These are phyloP conservation scores for Naja naja DNA, from an alignment of 2,113 vertebrate genomes.

Conservation along the genomic window DNA sequence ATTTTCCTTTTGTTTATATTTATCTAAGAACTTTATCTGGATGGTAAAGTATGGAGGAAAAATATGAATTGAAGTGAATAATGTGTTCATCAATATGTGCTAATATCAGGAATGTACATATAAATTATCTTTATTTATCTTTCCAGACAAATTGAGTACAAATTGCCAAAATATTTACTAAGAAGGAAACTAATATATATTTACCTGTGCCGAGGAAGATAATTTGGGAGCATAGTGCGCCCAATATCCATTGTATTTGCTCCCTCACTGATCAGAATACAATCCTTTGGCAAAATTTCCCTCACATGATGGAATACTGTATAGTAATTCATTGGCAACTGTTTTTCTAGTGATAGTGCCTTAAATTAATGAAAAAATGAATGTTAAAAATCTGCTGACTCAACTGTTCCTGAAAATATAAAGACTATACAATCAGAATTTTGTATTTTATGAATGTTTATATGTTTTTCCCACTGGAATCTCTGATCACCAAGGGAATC, in stretches of 20 bases:
- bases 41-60: background rate
- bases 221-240: slow-evolving; percentile 90
- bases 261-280: slow-evolving; percentile 92
- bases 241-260: slow-evolving; percentile 99
- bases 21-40: background rate
- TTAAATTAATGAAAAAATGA: slow-evolving; percentile 46
- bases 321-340: slow-evolving; percentile 93
- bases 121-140: background rate
- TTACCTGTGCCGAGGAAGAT: slow-evolving; percentile 86
- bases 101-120: background rate
- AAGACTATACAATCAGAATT: background rate
- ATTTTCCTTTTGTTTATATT: background rate
- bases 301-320: slow-evolving; percentile 86
- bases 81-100: background rate
- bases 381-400: background rate
- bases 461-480: background rate
- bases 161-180: background rate
- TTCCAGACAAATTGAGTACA: slow-evolving; percentile 2
- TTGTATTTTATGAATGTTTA: background rate
- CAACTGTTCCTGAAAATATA: background rate
- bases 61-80: background rate
- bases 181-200: slow-evolving; percentile 14
- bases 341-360: slow-evolving; percentile 75
- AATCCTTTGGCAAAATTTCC: slow-evolving; percentile 84
- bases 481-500: background rate